Percentiles rank a stretch among this genome's conserved stretches.
Conservation (phyloP, 2,113 vertebrate species). For the Eretmochelys imbricata region DNA sequence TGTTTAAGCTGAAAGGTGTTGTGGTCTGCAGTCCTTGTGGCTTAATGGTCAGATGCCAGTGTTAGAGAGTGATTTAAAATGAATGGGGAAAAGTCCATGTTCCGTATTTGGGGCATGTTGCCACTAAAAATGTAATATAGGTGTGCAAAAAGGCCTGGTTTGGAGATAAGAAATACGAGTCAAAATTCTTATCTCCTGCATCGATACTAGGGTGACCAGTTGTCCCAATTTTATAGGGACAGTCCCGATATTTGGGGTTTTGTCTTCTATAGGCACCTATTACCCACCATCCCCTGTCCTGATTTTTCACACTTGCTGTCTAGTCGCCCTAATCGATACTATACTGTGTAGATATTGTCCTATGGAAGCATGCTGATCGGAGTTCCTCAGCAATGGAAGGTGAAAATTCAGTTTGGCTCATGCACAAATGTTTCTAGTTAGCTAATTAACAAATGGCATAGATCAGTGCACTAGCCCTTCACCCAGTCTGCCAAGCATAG, state of each 20-base stretch:
- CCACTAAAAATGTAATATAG: background rate
- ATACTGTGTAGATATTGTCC: background rate
- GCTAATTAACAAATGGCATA: background rate
- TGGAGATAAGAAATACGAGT: background rate
- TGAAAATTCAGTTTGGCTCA: background rate
- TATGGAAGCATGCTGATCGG: background rate
- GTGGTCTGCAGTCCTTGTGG: background rate
- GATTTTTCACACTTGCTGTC: no score
- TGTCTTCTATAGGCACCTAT: no score
- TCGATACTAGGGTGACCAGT: background rate
- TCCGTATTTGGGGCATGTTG: background rate
- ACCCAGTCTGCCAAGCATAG: background rate
- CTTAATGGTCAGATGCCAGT: background rate
- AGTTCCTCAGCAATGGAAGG: background rate
- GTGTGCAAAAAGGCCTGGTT: background rate
- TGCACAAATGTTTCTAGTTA: background rate
- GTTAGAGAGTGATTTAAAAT: background rate
- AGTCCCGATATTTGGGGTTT: no score
- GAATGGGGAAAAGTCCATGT: background rate
- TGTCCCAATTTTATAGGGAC: no score
- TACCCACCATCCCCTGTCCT: no score
- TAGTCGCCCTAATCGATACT: background rate
- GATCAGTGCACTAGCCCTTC: accelerated
- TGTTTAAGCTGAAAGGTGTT: background rate
- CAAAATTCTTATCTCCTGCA: background rate